Base-by-base conservation (phyloP, 1,140 invertebrate genomes). In the Grapholita molesta region DNA sequence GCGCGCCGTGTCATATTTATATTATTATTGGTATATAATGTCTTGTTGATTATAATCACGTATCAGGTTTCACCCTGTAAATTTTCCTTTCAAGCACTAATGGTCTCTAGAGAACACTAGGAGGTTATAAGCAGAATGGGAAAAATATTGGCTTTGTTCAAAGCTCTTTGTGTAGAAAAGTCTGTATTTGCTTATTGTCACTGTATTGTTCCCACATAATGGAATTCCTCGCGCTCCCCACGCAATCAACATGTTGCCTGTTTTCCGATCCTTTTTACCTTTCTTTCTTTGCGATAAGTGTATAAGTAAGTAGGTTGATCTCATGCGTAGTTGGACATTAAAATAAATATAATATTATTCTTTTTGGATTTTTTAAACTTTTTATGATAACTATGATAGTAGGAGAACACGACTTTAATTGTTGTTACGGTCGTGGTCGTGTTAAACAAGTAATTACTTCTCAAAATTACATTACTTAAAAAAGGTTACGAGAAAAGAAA, bases 71-170 rank as follows among this genome's bases (percentile, higher is more conserved):
- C 38, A n/a, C 12, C 3, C 38, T 5, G 1, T 15, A 5, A 48
- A 21, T 9, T 21, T 21, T 48, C 2, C 8, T 48, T 7, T n/a
- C 15, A 21, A 48, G 42, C 35, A n/a, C n/a, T 9, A 21, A 48
- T 18, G 7, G 18, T 21, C 15, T 42, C 38, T 21, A 48, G 42
- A 48, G 21, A 48, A 48, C 18, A 21, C 38, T 42, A 8, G 15
- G 6, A 8, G 15, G 6, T 35, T 35, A 12, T 42, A 42, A 48
- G 21, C 15, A 18, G 18, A 48, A 48, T 48, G 18, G 42, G n/a
- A n/a, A 18, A 61, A 61, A 61, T 61, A 61, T 61, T 61, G 55
- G 24, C 25, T 61, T 61, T 61, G 55, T 48, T 21, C 55, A 61
- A 61, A 61, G 55, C 53, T 55, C 24, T 61, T 25, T 61, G 24